Evolutionary conservation across 1,140 invertebrate species (phyloP).

Genomic region (Eumaeus atala): DNA sequence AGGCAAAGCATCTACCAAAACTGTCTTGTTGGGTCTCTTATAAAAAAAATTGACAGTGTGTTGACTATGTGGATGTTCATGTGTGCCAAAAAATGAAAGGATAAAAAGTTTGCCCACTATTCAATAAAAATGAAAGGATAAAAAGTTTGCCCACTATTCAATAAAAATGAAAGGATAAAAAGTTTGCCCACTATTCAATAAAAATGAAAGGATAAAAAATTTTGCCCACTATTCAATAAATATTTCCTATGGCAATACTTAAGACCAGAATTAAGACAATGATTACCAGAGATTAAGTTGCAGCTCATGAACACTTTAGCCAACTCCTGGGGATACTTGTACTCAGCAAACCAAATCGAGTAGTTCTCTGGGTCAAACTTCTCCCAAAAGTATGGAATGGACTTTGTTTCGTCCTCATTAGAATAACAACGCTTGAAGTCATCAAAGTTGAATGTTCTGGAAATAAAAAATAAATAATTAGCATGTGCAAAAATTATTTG

Average conservation of each 20-base stretch:
- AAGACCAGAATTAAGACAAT: not conserved
- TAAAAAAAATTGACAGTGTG: no score
- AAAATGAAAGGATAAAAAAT: not conserved
- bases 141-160: not conserved
- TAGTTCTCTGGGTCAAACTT: conserved; percentile 98
- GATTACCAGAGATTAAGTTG: conserved; percentile 91
- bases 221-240: not conserved
- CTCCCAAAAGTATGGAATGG: conserved; percentile 98
- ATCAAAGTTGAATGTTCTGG: conserved; percentile 93
- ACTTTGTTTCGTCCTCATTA: conserved; percentile 95
- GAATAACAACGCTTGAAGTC: conserved; percentile 98
- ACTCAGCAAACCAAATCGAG: conserved; percentile 98
- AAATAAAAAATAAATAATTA: conserved; percentile 26
- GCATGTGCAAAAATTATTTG: no score
- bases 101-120: not conserved
- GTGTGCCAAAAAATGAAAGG: no score
- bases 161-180: not conserved
- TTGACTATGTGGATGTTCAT: no score
- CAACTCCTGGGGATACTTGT: conserved; percentile 96
- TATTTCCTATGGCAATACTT: no score
- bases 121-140: not conserved
- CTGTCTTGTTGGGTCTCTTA: no score
- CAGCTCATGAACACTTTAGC: conserved; percentile 96
- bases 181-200: not conserved
- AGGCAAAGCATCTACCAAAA: no score